Evolutionary conservation across 1,140 invertebrate species (phyloP).

Genomic region (Plectus sambesii): DNA sequence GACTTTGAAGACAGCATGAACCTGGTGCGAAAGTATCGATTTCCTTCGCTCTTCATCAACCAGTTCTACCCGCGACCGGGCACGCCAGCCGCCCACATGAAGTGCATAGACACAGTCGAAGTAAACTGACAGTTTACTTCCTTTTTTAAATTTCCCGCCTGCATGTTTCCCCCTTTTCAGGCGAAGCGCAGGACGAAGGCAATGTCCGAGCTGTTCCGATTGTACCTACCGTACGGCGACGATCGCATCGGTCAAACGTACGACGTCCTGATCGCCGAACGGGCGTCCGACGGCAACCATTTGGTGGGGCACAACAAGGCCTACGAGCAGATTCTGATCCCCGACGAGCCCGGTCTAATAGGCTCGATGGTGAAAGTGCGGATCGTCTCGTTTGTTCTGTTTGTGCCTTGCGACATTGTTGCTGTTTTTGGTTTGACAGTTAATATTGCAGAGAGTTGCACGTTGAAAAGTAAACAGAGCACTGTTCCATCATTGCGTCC

Average conservation of each 20-base stretch:
- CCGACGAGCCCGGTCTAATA: constrained; percentile 16
- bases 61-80: constrained; percentile 91
- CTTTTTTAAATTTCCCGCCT: too few relatives aligned
- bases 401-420: constrained; percentile 28
- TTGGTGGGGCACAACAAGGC: constrained; percentile 88
- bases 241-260: constrained; percentile 64
- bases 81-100: constrained; percentile 82
- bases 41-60: constrained; percentile 92
- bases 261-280: constrained; percentile 76
- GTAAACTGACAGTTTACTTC: constrained; percentile 38
- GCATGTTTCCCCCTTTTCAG: constrained; percentile 42
- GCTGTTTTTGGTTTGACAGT: constrained; percentile 45
- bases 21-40: constrained; percentile 73
- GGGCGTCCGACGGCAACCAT: constrained; percentile 75
- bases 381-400: too few relatives aligned
- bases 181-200: constrained; percentile 78
- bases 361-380: constrained; percentile 29
- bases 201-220: constrained; percentile 78
- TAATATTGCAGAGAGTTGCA: constrained; percentile 55
- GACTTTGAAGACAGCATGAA: constrained; percentile 80
- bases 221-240: constrained; percentile 67
- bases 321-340: constrained; percentile 65
- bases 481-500: too few relatives aligned
- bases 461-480: constrained; percentile 58
- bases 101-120: constrained; percentile 64